Percentiles rank a stretch among this genome's conserved stretches.
These are phyloP conservation scores for Lithodes maja DNA, from an alignment of 2,888 invertebrate species.

Conservation along the genomic window DNA sequence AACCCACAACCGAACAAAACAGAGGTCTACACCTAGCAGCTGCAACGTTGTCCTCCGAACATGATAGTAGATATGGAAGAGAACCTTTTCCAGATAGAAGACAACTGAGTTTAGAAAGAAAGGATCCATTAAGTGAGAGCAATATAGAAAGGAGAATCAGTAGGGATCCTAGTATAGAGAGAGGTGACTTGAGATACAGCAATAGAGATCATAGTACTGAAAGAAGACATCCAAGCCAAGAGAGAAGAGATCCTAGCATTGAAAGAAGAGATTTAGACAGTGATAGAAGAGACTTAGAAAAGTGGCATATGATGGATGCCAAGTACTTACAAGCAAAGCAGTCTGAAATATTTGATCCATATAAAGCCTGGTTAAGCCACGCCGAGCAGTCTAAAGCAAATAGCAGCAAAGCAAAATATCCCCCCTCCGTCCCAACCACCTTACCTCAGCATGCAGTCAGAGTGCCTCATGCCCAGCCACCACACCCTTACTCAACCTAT, in stretches of 20 bases:
- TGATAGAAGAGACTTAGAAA: constrained; percentile 45
- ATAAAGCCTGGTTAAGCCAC: constrained; percentile 40
- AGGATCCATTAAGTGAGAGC: constrained; percentile 12
- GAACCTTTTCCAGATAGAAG: constrained; percentile 32
- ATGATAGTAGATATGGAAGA: constrained; percentile 29
- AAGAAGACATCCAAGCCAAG: constrained; percentile 33
- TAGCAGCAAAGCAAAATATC: constrained; percentile 45
- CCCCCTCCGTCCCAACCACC: constrained; percentile 57
- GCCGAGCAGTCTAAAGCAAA: constrained; percentile 43
- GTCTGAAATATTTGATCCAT: constrained; percentile 37
- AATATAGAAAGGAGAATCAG: constrained; percentile 41
- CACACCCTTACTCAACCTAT: constrained; percentile 51
- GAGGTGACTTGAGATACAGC: constrained; percentile 19
- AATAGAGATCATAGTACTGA: constrained; percentile 38
- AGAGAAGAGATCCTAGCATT: constrained; percentile 25
- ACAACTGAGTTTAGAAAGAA: constrained; percentile 22
- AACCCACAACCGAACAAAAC: constrained; percentile 28
- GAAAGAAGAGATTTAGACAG: constrained; percentile 12
- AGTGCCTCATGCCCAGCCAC: constrained; percentile 43
- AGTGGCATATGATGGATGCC: constrained; percentile 29
- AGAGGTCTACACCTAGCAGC: constrained; percentile 39
- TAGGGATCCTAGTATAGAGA: constrained; percentile 22
- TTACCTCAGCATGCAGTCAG: constrained; percentile 57
- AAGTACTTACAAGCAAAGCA: constrained; percentile 39
- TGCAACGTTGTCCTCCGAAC: constrained; percentile 28